These are phyloP conservation scores for Haemorhous mexicanus DNA, from an alignment of 2,113 vertebrate species.

Conservation along the genomic window DNA sequence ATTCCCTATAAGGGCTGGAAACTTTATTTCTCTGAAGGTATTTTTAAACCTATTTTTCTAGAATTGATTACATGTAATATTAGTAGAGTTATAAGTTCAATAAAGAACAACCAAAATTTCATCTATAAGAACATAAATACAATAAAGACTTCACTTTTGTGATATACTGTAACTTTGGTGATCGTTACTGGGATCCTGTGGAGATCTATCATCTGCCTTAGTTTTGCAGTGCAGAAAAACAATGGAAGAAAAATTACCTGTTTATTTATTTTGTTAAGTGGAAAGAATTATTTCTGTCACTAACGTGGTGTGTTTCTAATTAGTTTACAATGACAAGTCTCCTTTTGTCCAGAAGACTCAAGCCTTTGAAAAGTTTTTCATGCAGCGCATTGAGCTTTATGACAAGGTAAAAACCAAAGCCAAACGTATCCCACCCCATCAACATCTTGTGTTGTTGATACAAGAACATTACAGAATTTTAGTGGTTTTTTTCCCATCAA, in stretches of 20 bases:
- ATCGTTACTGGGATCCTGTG: neutral
- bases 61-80: neutral
- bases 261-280: neutral
- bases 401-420: constrained; percentile 83
- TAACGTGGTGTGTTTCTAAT: constrained; percentile 17
- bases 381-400: constrained; percentile 86
- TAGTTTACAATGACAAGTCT: constrained; percentile 85
- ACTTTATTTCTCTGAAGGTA: constrained; percentile 95
- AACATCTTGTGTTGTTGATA: neutral
- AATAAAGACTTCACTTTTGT: neutral
- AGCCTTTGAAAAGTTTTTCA: constrained; percentile 92
- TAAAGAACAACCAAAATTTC: neutral
- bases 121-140: neutral
- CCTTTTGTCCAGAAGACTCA: constrained; percentile 88
- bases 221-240: neutral
- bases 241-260: neutral
- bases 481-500: neutral
- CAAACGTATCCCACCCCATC: neutral
- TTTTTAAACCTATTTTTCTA: neutral
- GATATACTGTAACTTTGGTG: neutral
- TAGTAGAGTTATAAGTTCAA: neutral
- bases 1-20: constrained; percentile 93
- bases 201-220: neutral
- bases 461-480: neutral
- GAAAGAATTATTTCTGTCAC: neutral